These are phyloP conservation scores for Drosophila nasuta DNA, from an alignment of 1,140 invertebrate species.

Conservation along the genomic window DNA sequence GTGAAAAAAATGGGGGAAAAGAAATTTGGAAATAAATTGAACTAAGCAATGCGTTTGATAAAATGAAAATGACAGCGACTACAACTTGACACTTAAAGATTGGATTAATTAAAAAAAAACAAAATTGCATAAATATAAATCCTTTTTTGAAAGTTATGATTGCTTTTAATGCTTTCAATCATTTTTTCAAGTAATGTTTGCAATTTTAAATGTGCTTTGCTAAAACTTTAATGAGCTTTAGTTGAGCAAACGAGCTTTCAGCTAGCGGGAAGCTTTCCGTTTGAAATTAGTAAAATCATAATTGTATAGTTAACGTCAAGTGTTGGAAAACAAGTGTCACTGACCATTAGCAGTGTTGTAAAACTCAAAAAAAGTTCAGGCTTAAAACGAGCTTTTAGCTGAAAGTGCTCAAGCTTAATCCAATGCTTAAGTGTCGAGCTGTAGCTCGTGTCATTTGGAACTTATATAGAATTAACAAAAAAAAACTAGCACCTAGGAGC, in stretches of 20 bases:
- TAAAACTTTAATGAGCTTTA: background rate
- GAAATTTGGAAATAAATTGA: constrained; percentile 25
- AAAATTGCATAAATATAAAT: background rate
- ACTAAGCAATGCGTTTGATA: constrained; percentile 29
- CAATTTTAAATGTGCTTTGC: background rate
- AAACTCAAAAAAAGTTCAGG: background rate
- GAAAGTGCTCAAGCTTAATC: background rate
- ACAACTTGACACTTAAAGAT: constrained; percentile 18
- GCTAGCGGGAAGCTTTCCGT: too few relatives aligned
- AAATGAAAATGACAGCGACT: constrained; percentile 27
- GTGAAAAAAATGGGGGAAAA: constrained; percentile 9
- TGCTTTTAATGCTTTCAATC: background rate
- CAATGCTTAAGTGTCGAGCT: constrained; percentile 23
- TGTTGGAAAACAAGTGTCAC: background rate
- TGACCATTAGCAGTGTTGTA: background rate
- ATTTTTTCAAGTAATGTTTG: background rate
- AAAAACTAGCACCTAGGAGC: constrained; percentile 34
- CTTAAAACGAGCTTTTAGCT: too few relatives aligned
- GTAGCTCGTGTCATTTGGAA: constrained; percentile 21
- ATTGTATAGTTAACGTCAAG: background rate
- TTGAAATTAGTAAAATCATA: too few relatives aligned
- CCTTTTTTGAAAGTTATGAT: background rate
- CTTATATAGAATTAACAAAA: constrained; percentile 37
- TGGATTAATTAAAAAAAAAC: constrained; percentile 10
- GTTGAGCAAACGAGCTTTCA: background rate